These are phyloP conservation scores for Hyperoplus lanceolatus DNA, from an alignment of 2,797 vertebrate species.

Conservation along the genomic window DNA sequence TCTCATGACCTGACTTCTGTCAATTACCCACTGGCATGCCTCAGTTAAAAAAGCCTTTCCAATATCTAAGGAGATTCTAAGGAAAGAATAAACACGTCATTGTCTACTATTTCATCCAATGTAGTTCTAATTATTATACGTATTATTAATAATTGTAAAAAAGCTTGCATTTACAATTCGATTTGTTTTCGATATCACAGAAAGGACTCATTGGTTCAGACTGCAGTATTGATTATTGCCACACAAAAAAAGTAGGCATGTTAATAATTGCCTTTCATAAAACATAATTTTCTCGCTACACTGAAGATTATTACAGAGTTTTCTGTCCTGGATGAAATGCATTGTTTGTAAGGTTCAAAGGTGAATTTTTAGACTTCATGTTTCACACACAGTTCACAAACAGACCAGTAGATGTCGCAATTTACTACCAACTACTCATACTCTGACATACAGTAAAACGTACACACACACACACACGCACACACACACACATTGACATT, in stretches of 20 bases:
- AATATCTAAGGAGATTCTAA: background rate
- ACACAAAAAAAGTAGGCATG: no score
- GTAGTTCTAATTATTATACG: background rate
- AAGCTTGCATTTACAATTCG: background rate
- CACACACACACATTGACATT: no score
- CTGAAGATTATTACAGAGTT: background rate
- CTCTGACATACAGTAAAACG: background rate
- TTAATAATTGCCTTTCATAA: no score
- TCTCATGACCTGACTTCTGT: background rate
- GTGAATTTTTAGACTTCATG: background rate
- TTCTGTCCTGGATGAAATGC: background rate
- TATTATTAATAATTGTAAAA: no score
- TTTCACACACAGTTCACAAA: background rate
- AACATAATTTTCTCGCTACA: background rate
- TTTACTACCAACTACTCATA: background rate
- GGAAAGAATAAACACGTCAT: background rate
- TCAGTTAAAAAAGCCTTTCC: background rate
- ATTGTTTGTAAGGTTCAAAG: background rate
- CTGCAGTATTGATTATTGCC: background rate
- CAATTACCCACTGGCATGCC: background rate
- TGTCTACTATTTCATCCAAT: background rate
- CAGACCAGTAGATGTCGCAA: constrained; percentile 29
- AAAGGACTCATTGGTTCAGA: background rate
- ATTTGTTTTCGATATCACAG: no score
- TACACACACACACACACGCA: no score